Evolutionary conservation across 2,888 invertebrate genomes (phyloP), one percentile per base, ranked within the genome.

Genomic region (Chironomus riparius): DNA sequence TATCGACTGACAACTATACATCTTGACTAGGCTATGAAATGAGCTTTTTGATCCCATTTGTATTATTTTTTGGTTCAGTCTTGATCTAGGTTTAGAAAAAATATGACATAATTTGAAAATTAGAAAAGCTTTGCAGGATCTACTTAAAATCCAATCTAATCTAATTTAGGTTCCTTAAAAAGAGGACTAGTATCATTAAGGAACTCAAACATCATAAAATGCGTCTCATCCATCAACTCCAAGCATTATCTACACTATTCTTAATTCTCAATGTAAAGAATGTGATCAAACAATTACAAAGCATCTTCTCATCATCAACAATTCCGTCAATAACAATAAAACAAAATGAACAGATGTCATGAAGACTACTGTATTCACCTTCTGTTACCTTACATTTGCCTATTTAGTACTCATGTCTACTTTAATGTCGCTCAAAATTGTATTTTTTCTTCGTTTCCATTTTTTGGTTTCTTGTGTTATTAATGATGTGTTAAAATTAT

Each of bases 401-500:
- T 38, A 38, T 38, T 56, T 18, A 56, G 56, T 18, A 56, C 56
- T 18, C 15, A 56, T 18, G 38, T 38, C 38, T 38, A 56, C n/a
- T 47, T 47, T 10, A 70, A 47, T 70, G 48, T 48, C 24, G 21
- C 21, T 21, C 13, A 21, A 13, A 24, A 70, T 13, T 47, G 13
- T 71, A 2, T 50, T 71, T n/a, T 28, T 72, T 28, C 62, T 28
- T 72, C 62, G 21, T 24, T 47, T 24, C 47, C 28, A 15, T 47
- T 24, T 70, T 13, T 70, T 21, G 15, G 22, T 72, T 22, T 72
- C 62, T 28, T 24, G 48, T 50, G 48, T 72, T 72, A 61, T 61
- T 72, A 72, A 72, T 72, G 72, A 72, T 61, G 72, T 72, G 72
- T 72, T 72, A 72, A 72, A 72, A 72, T 72, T 50, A 72, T 72